These are phyloP conservation scores for Bombus confusus DNA, from an alignment of 1,140 invertebrate genomes.

Conservation along the genomic window DNA sequence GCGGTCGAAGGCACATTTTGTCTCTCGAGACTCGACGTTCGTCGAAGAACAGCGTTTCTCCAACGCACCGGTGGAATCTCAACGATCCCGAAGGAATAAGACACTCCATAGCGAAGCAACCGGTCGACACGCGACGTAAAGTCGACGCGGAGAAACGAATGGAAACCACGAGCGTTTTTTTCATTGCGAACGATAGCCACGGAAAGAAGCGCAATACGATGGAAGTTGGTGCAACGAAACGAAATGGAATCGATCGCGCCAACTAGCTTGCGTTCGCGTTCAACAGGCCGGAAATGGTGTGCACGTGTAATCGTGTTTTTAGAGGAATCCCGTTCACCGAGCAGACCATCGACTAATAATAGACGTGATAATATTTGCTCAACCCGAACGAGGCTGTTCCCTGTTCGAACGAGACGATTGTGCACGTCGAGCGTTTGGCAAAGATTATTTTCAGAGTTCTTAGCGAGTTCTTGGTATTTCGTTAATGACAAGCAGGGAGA, in stretches of 20 bases:
- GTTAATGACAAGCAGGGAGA: background rate
- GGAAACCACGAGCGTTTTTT: background rate
- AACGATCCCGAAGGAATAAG: background rate
- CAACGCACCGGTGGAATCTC: background rate
- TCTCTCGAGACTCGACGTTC: background rate
- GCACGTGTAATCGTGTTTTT: constrained; percentile 52
- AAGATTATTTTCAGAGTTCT: constrained; percentile 31
- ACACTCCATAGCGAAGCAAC: background rate
- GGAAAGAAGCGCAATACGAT: background rate
- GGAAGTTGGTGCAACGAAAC: background rate
- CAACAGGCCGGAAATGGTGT: constrained; percentile 43
- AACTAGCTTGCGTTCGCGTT: constrained; percentile 14
- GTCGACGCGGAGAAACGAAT: background rate
- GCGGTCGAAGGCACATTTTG: background rate
- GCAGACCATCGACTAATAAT: constrained; percentile 46
- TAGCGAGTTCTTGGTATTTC: background rate
- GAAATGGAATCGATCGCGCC: background rate
- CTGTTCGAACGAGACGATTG: background rate
- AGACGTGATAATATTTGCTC: constrained; percentile 53
- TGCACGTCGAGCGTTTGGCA: background rate
- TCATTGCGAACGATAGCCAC: too few relatives aligned
- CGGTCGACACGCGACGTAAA: background rate
- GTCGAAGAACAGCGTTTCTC: background rate
- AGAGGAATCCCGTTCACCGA: constrained; percentile 40
- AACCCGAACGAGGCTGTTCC: background rate